These are phyloP conservation scores for Oxycera nigricornis DNA, from an alignment of 2,888 invertebrate genomes.

Conservation along the genomic window DNA sequence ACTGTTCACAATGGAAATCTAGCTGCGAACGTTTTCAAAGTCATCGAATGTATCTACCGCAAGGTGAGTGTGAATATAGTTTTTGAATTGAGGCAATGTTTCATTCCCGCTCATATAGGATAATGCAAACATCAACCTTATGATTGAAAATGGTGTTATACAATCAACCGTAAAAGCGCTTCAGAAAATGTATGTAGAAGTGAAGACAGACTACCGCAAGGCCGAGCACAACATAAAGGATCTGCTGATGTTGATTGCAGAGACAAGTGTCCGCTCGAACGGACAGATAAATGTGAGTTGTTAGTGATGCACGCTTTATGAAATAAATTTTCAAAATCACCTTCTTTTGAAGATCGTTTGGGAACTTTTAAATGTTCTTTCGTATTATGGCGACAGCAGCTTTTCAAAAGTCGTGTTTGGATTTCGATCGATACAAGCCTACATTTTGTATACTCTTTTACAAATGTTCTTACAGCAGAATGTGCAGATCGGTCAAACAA, in stretches of 20 bases:
- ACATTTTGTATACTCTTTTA: conserved; percentile 56
- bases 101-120: not conserved
- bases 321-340: not conserved
- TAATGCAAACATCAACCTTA: conserved; percentile 51
- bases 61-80: conserved; percentile 48
- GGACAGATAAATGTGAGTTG: conserved; percentile 58
- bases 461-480: conserved; percentile 48
- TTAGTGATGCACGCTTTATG: too few relatives aligned
- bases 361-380: conserved; percentile 59
- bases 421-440: conserved; percentile 57
- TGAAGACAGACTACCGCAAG: conserved; percentile 50
- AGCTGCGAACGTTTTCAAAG: conserved; percentile 53
- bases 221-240: conserved; percentile 55
- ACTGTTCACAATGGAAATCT: conserved; percentile 49
- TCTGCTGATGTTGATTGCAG: conserved; percentile 55
- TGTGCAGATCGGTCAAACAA: not conserved
- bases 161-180: conserved; percentile 58
- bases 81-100: not conserved
- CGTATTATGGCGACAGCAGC: conserved; percentile 58
- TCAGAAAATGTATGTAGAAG: conserved; percentile 53
- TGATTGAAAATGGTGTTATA: conserved; percentile 58
- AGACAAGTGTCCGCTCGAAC: conserved; percentile 56
- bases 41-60: conserved; percentile 54
- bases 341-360: conserved; percentile 54
- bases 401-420: conserved; percentile 54